phyloP scores from a whole-genome alignment of 1,140 invertebrate species.

The Pseudomyrmex pallidus region DNA sequence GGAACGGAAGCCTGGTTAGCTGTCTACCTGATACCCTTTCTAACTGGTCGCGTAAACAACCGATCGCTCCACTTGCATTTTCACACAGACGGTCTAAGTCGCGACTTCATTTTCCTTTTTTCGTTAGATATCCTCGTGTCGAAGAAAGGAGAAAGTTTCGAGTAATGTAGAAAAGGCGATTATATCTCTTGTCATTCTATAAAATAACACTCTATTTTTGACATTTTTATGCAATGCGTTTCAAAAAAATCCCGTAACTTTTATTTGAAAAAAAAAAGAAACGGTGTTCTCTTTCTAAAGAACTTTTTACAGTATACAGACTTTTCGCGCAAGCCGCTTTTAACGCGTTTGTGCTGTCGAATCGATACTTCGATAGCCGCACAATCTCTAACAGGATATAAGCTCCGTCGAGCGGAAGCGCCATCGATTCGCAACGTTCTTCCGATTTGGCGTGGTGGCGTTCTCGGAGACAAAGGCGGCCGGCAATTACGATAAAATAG shows the following conservation, averaged over 20 bases:
- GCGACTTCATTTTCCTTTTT: slow-evolving; percentile 27
- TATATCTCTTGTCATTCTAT: slow-evolving; percentile 5
- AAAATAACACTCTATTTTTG: background rate
- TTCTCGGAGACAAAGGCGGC: slow-evolving; percentile 38
- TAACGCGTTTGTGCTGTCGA: slow-evolving; percentile 24
- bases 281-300: background rate
- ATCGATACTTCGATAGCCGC: slow-evolving; percentile 56
- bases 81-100: background rate
- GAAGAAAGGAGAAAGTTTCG: background rate
- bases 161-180: background rate
- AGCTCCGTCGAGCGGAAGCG: slow-evolving; percentile 38
- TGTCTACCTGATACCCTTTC: slow-evolving; percentile 49
- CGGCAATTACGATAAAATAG: slow-evolving; percentile 60
- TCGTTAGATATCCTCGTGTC: background rate
- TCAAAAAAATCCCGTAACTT: slow-evolving; percentile 8
- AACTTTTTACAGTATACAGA: slow-evolving; percentile 33
- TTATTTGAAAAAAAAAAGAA: background rate
- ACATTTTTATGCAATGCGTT: slow-evolving; percentile 8
- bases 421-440: slow-evolving; percentile 43
- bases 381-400: slow-evolving; percentile 54
- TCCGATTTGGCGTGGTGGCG: slow-evolving; percentile 53
- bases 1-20: slow-evolving; percentile 55
- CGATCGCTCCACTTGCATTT: slow-evolving; percentile 48
- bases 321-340: slow-evolving; percentile 54
- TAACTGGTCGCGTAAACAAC: slow-evolving; percentile 60